A percentile compares a stretch with the other conserved stretches of the same genome.
Evolutionary conservation across 1,140 invertebrate species (phyloP).

Genomic region (Araneus ventricosus): DNA sequence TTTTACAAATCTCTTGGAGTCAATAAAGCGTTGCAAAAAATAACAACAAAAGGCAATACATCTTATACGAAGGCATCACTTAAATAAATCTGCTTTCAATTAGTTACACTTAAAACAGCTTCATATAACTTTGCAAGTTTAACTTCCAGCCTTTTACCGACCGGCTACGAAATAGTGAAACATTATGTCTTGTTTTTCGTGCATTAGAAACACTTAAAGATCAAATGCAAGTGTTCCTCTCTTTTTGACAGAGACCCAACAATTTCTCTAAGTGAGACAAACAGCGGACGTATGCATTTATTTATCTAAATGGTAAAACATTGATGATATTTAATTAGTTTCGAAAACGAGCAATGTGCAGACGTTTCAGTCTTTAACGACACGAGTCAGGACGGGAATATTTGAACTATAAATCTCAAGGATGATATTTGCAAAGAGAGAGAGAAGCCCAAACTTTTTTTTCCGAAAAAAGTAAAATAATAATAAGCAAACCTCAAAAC

Average conservation of each 20-base stretch:
- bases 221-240: conserved; percentile 11
- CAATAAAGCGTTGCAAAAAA: background rate
- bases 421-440: conserved; percentile 45
- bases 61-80: background rate
- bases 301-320: conserved; percentile 60
- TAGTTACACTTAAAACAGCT: conserved; percentile 28
- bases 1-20: background rate
- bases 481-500: conserved; percentile 58
- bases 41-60: background rate
- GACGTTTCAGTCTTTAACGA: conserved; percentile 40
- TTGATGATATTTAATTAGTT: conserved; percentile 67
- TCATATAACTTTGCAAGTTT: conserved; percentile 11
- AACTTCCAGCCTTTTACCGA: background rate
- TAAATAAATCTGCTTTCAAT: conserved; percentile 35
- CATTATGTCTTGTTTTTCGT: conserved; percentile 40
- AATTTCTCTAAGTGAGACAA: conserved; percentile 61
- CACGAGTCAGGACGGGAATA: conserved; percentile 37
- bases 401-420: conserved; percentile 55
- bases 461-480: conserved; percentile 56
- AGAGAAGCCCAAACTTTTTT: conserved; percentile 23
- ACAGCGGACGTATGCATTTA: conserved; percentile 32
- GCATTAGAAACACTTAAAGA: conserved; percentile 48
- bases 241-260: conserved; percentile 23
- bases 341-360: conserved; percentile 38
- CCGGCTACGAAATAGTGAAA: background rate